These are phyloP conservation scores for Calycopis cecrops DNA, from an alignment of 1,140 invertebrate genomes.

Conservation along the genomic window DNA sequence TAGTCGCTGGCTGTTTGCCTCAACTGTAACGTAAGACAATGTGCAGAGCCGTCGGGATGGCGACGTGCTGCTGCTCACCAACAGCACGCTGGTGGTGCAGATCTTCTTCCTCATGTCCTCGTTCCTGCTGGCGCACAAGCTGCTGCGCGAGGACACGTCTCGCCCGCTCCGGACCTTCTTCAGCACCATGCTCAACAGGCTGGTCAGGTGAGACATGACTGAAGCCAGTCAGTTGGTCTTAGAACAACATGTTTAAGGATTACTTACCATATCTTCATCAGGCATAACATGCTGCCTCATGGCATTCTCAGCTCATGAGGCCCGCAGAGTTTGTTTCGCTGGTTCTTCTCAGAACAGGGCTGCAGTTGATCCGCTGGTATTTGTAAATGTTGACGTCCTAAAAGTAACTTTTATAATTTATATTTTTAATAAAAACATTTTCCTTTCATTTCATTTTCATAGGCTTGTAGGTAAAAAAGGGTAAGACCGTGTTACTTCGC, in stretches of 20 bases:
- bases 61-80: conserved; percentile 53
- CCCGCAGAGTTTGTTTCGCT: too few relatives aligned
- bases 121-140: conserved; percentile 59
- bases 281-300: background rate
- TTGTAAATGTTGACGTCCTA: too few relatives aligned
- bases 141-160: conserved; percentile 36
- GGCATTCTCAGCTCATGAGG: too few relatives aligned
- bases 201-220: conserved; percentile 40
- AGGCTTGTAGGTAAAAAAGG: too few relatives aligned
- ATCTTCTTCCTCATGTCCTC: conserved; percentile 64
- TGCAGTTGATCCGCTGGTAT: too few relatives aligned
- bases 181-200: conserved; percentile 53
- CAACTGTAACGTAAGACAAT: conserved; percentile 13
- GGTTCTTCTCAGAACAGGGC: too few relatives aligned
- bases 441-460: too few relatives aligned
- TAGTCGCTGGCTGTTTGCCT: background rate
- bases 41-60: conserved; percentile 34
- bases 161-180: conserved; percentile 36
- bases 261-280: too few relatives aligned
- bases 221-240: too few relatives aligned
- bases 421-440: too few relatives aligned
- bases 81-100: conserved; percentile 65
- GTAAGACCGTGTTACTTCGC: background rate
- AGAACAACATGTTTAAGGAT: too few relatives aligned
- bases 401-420: too few relatives aligned